These are phyloP conservation scores for Chaetodon trifasciatus DNA, from an alignment of 2,797 vertebrate genomes.

Conservation along the genomic window DNA sequence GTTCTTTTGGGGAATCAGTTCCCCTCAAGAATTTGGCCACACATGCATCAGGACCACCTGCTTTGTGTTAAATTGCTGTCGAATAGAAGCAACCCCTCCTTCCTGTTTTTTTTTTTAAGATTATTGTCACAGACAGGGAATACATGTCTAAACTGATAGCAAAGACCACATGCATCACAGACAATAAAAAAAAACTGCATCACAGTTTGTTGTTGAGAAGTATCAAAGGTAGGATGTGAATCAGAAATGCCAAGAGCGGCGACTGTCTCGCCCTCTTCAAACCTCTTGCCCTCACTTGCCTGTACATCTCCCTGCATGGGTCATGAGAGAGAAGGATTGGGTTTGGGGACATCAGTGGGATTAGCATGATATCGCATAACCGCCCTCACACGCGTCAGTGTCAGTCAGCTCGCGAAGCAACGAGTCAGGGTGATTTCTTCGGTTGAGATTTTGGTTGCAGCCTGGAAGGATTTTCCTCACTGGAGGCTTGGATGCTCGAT, in stretches of 20 bases:
- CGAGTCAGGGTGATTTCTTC: slow-evolving; percentile 50
- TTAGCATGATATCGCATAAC: slow-evolving; percentile 71
- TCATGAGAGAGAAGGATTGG: slow-evolving; percentile 39
- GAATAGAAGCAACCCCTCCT: background rate
- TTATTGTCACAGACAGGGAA: background rate
- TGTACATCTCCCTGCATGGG: slow-evolving; percentile 17
- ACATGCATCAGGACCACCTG: background rate
- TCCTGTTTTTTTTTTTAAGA: background rate
- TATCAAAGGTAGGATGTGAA: background rate
- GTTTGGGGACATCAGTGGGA: slow-evolving; percentile 57
- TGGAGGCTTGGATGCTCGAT: slow-evolving; percentile 58
- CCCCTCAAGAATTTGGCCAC: background rate
- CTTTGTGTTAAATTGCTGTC: slow-evolving; percentile 20
- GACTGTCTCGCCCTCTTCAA: background rate
- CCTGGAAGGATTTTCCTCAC: slow-evolving; percentile 64
- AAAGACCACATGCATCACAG: background rate
- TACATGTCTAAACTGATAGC: background rate
- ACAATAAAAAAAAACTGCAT: background rate
- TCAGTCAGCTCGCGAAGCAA: slow-evolving; percentile 53
- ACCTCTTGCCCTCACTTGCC: slow-evolving; percentile 1
- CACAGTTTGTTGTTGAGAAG: background rate
- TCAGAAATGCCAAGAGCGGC: background rate
- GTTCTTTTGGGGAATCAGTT: background rate
- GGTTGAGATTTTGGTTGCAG: slow-evolving; percentile 50
- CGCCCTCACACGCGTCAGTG: slow-evolving; percentile 57